phyloP scores from a whole-genome alignment of 2,113 vertebrate species.

The Cyprinus carpio region DNA sequence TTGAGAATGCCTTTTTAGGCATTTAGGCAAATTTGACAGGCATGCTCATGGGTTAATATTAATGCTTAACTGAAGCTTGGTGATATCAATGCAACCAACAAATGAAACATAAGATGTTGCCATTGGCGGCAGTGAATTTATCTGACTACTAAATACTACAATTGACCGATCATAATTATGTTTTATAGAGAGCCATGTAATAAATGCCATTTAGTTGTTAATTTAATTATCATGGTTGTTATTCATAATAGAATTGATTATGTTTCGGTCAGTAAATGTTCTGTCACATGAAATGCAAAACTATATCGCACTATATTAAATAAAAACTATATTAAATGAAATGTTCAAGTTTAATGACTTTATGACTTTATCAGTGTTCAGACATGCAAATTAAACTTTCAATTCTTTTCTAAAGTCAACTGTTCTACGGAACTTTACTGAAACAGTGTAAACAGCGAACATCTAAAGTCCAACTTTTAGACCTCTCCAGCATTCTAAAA shows the following conservation, averaged over 20 bases:
- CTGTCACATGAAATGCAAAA: background rate
- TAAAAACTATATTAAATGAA: background rate
- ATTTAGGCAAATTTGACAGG: too few species aligned
- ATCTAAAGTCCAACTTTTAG: conserved; percentile 30
- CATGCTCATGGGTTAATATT: background rate
- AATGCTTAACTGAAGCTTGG: background rate
- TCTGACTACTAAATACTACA: background rate
- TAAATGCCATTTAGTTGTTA: background rate
- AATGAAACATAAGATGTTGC: background rate
- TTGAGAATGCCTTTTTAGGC: too few species aligned
- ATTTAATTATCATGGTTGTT: background rate
- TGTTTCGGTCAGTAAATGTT: background rate
- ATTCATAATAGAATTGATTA: background rate
- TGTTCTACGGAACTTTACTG: background rate
- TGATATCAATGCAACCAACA: background rate
- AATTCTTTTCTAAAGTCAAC: background rate
- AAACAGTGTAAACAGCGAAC: background rate
- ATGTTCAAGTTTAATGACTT: background rate
- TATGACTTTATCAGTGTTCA: background rate
- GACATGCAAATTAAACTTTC: background rate
- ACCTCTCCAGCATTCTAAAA: background rate
- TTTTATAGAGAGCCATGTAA: background rate
- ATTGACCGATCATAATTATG: background rate
- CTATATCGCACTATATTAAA: background rate
- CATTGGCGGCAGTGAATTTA: too few species aligned